Evolutionary conservation across 2,113 vertebrate species (phyloP).

Genomic region (Eretmochelys imbricata): DNA sequence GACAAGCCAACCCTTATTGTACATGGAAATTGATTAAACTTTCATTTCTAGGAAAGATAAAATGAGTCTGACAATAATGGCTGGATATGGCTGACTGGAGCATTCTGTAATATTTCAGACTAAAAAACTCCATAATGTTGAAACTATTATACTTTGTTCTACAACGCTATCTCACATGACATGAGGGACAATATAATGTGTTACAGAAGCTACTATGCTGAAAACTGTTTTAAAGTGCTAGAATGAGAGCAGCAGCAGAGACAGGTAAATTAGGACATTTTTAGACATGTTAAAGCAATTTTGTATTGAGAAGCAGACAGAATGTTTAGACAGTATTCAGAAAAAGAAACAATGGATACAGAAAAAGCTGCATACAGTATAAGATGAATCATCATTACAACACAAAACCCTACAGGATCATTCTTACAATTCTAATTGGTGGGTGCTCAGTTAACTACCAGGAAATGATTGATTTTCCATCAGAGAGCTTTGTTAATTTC

Average conservation of each 20-base stretch:
- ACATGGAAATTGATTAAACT: constrained; percentile 60
- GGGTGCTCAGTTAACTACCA: constrained; percentile 31
- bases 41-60: constrained; percentile 58
- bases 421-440: constrained; percentile 24
- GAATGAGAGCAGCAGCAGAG: constrained; percentile 34
- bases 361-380: constrained; percentile 32
- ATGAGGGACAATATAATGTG: constrained; percentile 16
- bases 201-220: neutral
- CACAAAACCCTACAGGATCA: constrained; percentile 26
- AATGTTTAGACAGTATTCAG: constrained; percentile 38
- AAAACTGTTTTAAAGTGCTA: constrained; percentile 42
- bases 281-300: constrained; percentile 31
- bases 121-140: constrained; percentile 44
- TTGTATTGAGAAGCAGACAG: constrained; percentile 30
- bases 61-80: constrained; percentile 40
- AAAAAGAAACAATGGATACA: constrained; percentile 42
- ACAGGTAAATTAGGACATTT: constrained; percentile 57
- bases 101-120: constrained; percentile 38
- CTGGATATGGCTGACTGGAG: neutral
- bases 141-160: constrained; percentile 43
- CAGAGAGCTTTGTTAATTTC: constrained; percentile 67
- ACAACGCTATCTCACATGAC: neutral
- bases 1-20: neutral
- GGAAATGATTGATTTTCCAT: constrained; percentile 70
- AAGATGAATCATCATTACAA: constrained; percentile 49